These are phyloP conservation scores for Plebejus melissa DNA, from an alignment of 2,888 invertebrate genomes.

Conservation along the genomic window DNA sequence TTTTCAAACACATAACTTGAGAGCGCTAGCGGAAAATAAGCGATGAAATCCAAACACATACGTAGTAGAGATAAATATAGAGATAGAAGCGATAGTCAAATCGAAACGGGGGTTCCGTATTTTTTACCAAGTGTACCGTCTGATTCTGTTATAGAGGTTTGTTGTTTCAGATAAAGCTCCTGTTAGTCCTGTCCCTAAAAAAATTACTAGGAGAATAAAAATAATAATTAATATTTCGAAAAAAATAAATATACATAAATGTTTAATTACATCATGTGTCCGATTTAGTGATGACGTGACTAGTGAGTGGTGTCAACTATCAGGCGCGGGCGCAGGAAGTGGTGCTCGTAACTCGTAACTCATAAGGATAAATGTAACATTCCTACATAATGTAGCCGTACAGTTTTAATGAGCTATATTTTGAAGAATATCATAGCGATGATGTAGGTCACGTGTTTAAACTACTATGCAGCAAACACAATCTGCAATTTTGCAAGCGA, in stretches of 20 bases:
- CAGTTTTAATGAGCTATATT: background rate
- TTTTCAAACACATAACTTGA: background rate
- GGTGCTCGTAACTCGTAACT: background rate
- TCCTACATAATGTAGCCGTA: background rate
- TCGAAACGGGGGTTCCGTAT: background rate
- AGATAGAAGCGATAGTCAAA: background rate
- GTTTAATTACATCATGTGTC: background rate
- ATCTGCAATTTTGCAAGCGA: background rate
- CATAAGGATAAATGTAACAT: slow-evolving; percentile 1
- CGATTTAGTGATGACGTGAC: background rate
- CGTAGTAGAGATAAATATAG: background rate
- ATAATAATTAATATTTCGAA: background rate
- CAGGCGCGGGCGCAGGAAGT: slow-evolving; percentile 16
- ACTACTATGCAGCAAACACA: background rate
- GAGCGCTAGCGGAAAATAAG: background rate
- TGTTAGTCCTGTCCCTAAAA: background rate
- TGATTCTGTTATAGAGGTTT: no score
- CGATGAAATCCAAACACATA: background rate
- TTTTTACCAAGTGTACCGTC: no score
- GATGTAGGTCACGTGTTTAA: background rate
- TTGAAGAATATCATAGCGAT: background rate
- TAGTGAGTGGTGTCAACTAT: background rate
- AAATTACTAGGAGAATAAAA: background rate
- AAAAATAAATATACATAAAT: background rate
- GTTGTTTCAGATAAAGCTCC: background rate